Conservation (phyloP, 2,797 vertebrate genomes). For the Percopsis omiscomaycus region DNA sequence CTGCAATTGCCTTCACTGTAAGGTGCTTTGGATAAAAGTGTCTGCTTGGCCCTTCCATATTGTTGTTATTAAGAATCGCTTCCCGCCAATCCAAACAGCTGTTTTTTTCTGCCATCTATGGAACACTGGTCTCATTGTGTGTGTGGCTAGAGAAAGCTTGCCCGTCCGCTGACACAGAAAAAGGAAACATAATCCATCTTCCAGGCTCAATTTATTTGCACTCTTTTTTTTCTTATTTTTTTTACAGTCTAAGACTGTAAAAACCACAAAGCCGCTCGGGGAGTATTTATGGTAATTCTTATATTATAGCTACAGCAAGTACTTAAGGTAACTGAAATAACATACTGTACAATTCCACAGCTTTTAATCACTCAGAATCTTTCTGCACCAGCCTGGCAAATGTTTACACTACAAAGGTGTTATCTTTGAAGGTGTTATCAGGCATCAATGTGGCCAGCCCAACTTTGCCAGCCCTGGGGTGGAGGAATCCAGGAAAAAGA, state of each 20-base stretch:
- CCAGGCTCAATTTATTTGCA: not conserved
- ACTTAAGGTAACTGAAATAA: too few relatives aligned
- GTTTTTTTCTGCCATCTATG: not conserved
- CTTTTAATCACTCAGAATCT: constrained; percentile 12
- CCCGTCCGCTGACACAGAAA: constrained; percentile 15
- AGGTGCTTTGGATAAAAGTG: too few relatives aligned
- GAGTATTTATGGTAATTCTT: not conserved
- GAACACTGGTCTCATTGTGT: constrained; percentile 23
- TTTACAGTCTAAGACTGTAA: not conserved
- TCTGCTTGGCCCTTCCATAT: too few relatives aligned
- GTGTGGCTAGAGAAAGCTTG: not conserved
- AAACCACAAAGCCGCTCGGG: not conserved
- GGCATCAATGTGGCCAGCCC: not conserved
- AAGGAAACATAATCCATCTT: constrained; percentile 7
- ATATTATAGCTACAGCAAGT: not conserved
- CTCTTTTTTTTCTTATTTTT: too few relatives aligned
- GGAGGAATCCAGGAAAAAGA: constrained; percentile 45
- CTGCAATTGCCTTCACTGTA: too few relatives aligned
- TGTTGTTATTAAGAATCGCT: not conserved
- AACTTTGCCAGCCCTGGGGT: constrained; percentile 4
- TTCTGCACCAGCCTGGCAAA: constrained; percentile 10
- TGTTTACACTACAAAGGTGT: constrained; percentile 38
- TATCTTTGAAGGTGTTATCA: not conserved
- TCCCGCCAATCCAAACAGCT: not conserved
- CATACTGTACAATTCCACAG: not conserved